A percentile compares a stretch with the other conserved stretches of the same genome.
phyloP scores from a whole-genome alignment of 2,888 invertebrate species.

The Lepidocyrtinus sp. region DNA sequence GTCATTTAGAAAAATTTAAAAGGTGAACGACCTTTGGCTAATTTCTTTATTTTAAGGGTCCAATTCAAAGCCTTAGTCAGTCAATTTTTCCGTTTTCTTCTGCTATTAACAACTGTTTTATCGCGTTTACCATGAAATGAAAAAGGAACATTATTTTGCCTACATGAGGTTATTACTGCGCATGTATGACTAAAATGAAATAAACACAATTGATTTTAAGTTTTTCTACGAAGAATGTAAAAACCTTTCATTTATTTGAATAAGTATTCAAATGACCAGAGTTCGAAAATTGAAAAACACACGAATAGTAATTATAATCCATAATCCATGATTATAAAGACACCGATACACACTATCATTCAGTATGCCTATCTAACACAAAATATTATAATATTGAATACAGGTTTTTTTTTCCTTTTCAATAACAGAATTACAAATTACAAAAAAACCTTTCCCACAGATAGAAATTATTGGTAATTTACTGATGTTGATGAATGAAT shows the following conservation, averaged over 20 bases:
- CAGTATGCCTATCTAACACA: constrained; percentile 46
- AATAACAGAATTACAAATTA: constrained; percentile 50
- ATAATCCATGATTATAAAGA: constrained; percentile 58
- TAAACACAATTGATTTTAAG: too few species aligned
- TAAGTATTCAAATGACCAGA: constrained; percentile 65
- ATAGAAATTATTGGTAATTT: constrained; percentile 52
- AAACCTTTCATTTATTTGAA: constrained; percentile 65
- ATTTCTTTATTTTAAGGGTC: too few species aligned
- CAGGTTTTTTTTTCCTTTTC: constrained; percentile 37
- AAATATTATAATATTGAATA: constrained; percentile 47
- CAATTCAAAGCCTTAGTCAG: too few species aligned
- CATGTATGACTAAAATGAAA: too few species aligned
- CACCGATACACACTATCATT: constrained; percentile 47
- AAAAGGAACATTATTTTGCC: too few species aligned
- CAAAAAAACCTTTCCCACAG: constrained; percentile 57
- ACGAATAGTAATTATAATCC: constrained; percentile 58
- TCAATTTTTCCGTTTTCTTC: too few species aligned
- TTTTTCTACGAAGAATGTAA: constrained; percentile 65
- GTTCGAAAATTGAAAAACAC: constrained; percentile 61
- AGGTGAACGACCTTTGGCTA: too few species aligned
- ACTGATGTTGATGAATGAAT: constrained; percentile 41
- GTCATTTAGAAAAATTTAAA: too few species aligned
- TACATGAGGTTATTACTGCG: too few species aligned
- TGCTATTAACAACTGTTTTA: too few species aligned
- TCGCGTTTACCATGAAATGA: too few species aligned